These are phyloP conservation scores for Amyelois transitella DNA, from an alignment of 1,140 invertebrate species.

Conservation along the genomic window DNA sequence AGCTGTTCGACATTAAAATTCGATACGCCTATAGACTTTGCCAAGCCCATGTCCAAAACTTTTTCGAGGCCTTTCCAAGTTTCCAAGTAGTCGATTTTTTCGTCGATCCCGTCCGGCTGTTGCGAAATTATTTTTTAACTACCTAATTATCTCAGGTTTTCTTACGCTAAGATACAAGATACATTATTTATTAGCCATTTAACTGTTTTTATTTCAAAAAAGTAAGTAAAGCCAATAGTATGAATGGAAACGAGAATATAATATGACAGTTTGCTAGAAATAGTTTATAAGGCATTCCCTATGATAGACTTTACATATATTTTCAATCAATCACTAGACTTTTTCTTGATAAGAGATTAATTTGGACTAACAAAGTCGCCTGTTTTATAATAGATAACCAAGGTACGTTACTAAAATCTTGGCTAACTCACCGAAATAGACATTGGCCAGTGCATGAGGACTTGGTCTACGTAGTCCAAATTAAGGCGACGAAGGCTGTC, in stretches of 20 bases:
- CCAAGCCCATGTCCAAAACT: slow-evolving; percentile 79
- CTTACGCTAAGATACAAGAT: not conserved
- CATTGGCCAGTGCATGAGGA: slow-evolving; percentile 90
- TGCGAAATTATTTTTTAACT: not conserved
- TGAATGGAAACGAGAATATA: not conserved
- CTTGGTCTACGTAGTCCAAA: slow-evolving; percentile 86
- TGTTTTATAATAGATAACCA: too few species aligned
- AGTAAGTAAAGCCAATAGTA: not conserved
- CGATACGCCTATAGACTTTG: slow-evolving; percentile 88
- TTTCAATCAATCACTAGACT: too few species aligned
- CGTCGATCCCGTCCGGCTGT: slow-evolving; percentile 50
- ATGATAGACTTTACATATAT: not conserved
- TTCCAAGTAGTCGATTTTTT: slow-evolving; percentile 59
- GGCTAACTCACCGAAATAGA: slow-evolving; percentile 78
- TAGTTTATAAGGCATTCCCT: too few species aligned
- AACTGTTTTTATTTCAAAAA: not conserved
- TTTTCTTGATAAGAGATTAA: too few species aligned
- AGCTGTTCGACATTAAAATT: slow-evolving; percentile 92
- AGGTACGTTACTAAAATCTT: not conserved
- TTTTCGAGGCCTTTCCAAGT: slow-evolving; percentile 85
- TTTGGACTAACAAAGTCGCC: too few species aligned
- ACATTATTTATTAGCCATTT: not conserved
- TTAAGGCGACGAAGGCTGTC: slow-evolving; percentile 80
- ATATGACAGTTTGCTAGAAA: too few species aligned
- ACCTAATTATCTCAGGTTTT: not conserved